A percentile compares a stretch with the other conserved stretches of the same genome.
Evolutionary conservation across 2,113 vertebrate species (phyloP).

Genomic region (Rhynchopsitta pachyrhyncha): DNA sequence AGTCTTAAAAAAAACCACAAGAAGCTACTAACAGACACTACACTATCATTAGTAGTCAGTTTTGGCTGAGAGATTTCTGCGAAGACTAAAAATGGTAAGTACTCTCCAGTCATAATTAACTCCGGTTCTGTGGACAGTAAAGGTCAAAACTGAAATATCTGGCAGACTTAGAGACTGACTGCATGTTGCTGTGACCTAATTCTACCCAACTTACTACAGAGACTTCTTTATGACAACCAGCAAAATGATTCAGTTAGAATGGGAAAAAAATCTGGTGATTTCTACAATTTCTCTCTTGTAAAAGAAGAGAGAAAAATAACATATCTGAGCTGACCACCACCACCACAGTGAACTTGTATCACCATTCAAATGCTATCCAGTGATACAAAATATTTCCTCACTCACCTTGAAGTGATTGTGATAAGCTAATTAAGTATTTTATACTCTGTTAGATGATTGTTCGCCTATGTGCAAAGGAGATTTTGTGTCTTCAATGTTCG

Average conservation of each 20-base stretch:
- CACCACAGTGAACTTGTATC: background rate
- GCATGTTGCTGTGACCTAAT: constrained; percentile 44
- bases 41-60: background rate
- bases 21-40: background rate
- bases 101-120: background rate
- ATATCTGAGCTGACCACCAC: background rate
- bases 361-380: background rate
- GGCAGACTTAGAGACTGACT: constrained; percentile 10
- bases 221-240: constrained; percentile 38
- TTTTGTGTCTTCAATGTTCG: background rate
- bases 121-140: background rate
- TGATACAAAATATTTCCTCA: background rate
- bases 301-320: background rate
- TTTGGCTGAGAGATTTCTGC: background rate
- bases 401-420: background rate
- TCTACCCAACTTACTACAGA: constrained; percentile 48
- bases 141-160: constrained; percentile 56
- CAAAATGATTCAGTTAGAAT: background rate
- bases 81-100: background rate
- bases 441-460: background rate
- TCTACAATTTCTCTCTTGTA: background rate
- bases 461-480: background rate
- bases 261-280: background rate
- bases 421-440: background rate
- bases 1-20: background rate